Base-by-base conservation (phyloP, 2,113 vertebrate genomes). In the Passer domesticus region DNA sequence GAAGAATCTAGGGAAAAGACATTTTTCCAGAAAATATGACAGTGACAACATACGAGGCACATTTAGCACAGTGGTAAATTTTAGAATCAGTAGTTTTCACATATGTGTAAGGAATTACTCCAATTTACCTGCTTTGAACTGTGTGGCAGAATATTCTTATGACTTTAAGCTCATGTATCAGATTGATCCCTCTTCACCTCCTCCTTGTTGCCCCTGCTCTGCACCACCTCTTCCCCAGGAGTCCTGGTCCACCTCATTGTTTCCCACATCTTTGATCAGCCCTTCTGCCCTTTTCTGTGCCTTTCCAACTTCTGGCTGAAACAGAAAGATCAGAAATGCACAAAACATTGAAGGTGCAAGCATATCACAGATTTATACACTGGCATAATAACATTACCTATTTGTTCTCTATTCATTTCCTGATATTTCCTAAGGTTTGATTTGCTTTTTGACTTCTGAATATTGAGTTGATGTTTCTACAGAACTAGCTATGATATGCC, bases 401-500 rank as follows among this genome's bases (percentile, higher is more conserved):
- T 85, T 83, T 88, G 18, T 77, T 88, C 59, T 58, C 59, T 88
- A 70, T 88, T 95, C 2, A 92, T 83, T 94, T 90, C 68, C 76
- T 94, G 43, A 7, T 90, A 80, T 70, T 77, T 77, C 25, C 50
- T 46, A 50, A 83, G 17, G 59, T 93, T 88, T 80, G 9, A 90
- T 94, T 83, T 93, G 66, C 11, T 92, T 92, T 95, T 90, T 86
- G 63, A 64, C 46, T 82, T 75, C 41, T 66, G 82, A 92, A 93
- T 62, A 69, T 2, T 64, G 63, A 83, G 46, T 46, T 67, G 67
- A 74, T 50, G 15, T 43, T 90, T 95, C 70, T 80, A 59, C 58
- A 86, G 30, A 88, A 43, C 46, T 77, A 70, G 21, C 33, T 72
- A 73, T 85, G 58, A 63, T 39, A 86, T 76, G n/a, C 19, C n/a